phyloP scores from a whole-genome alignment of 2,797 vertebrate genomes.

The Cynodonichthys magdalenae region DNA sequence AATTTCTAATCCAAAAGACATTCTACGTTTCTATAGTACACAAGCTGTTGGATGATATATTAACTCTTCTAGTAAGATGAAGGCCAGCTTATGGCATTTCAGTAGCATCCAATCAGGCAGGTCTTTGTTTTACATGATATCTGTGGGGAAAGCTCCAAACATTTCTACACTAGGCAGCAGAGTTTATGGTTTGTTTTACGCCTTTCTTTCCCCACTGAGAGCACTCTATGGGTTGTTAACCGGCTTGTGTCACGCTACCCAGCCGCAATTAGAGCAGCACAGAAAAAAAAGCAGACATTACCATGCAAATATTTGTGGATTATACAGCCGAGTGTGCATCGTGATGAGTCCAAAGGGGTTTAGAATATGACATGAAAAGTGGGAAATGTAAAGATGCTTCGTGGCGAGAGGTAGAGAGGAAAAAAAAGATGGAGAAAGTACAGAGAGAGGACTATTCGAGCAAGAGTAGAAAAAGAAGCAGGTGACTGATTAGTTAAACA shows the following conservation, averaged over 20 bases:
- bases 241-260: constrained; percentile 56
- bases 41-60: constrained; percentile 43
- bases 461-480: constrained; percentile 4
- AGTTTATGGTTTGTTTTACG: constrained; percentile 52
- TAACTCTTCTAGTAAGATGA: constrained; percentile 27
- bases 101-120: constrained; percentile 45
- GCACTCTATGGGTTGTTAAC: constrained; percentile 58
- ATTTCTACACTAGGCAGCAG: constrained; percentile 41
- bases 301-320: constrained; percentile 73
- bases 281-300: constrained; percentile 65
- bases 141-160: constrained; percentile 49
- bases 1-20: constrained; percentile 17
- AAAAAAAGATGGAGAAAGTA: constrained; percentile 4
- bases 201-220: constrained; percentile 54
- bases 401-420: neutral
- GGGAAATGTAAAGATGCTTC: neutral
- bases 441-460: neutral
- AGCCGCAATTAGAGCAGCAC: constrained; percentile 65
- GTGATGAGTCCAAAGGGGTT: constrained; percentile 50
- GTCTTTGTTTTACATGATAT: constrained; percentile 57
- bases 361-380: constrained; percentile 6
- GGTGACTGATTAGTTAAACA: constrained; percentile 27
- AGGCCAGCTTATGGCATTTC: constrained; percentile 35
- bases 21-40: neutral
- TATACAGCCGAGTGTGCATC: constrained; percentile 53